phyloP scores from a whole-genome alignment of 2,797 vertebrate genomes.

The Pseudochaenichthys georgianus region DNA sequence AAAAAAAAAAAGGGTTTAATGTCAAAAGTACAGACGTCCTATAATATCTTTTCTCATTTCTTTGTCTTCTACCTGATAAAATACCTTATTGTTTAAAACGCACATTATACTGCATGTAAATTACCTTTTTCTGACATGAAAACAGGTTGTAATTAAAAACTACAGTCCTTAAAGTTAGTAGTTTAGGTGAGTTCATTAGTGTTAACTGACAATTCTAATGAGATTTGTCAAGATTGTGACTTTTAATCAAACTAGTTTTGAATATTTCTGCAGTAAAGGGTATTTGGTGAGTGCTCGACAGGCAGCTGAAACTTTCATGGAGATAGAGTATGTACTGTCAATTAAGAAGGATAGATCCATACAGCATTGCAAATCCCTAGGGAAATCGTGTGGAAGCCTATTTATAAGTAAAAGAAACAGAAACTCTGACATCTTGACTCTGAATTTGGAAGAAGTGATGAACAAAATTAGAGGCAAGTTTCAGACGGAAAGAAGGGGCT shows the following conservation, averaged over 20 bases:
- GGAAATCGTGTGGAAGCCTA: slow-evolving; percentile 22
- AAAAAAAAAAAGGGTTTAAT: too few relatives aligned
- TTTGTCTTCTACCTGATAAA: background rate
- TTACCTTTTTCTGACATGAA: too few relatives aligned
- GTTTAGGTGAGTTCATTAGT: background rate
- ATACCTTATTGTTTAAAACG: background rate
- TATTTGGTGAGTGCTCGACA: background rate
- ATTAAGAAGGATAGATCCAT: slow-evolving; percentile 40
- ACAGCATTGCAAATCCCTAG: slow-evolving; percentile 11
- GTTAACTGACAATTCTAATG: background rate
- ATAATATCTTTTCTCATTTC: background rate
- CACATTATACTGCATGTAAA: too few relatives aligned
- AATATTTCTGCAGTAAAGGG: background rate
- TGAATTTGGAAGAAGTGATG: slow-evolving; percentile 14
- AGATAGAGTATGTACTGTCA: slow-evolving; percentile 53
- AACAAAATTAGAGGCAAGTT: slow-evolving; percentile 32
- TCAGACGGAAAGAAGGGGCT: slow-evolving; percentile 8
- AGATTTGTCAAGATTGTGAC: background rate
- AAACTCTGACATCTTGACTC: slow-evolving; percentile 39
- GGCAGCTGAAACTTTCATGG: slow-evolving; percentile 15
- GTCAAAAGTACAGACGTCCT: too few relatives aligned
- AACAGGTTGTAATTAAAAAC: too few relatives aligned
- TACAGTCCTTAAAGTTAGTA: background rate
- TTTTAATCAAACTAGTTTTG: background rate
- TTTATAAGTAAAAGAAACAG: slow-evolving; percentile 32